Base-by-base conservation (phyloP, 1,140 invertebrate species). In the Euwallacea fornicatus region DNA sequence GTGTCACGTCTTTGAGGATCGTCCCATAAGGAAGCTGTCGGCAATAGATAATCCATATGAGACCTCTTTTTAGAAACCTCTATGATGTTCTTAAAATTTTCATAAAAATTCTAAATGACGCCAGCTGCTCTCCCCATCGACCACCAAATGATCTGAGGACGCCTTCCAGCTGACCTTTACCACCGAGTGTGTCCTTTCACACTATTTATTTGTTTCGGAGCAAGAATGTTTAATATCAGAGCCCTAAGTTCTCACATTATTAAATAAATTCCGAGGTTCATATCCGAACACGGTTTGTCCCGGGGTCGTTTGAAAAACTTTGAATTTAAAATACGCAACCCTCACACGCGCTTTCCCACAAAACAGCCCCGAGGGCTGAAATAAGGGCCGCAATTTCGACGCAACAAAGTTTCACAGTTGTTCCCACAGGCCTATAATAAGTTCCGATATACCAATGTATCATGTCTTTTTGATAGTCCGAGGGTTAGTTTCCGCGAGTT, bases 401-500 rank as follows among this genome's bases (percentile, higher is more conserved):
- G 70, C 64, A 76, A 68, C 68, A 71, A 70, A 74, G 68, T 76
- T 71, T 71, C 54, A 21, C 69, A 33, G 47, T 33, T 46, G 69
- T 76, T 79, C 77, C 79, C 80, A 65, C 70, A 73, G 78, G 78
- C 78, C 80, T 78, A 80, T 80, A 79, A 80, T 78, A 80, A 81
- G 78, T 81, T 81, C 78, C 78, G 77, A 79, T 80, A 33, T 33
- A 80, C 74, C 78, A 75, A 80, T 80, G 79, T 80, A 80, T 80
- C 78, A 80, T 79, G 78, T 75, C 75, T 66, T 43, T 33, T 33
- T 11, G 6, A 42, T 61, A 61, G 42, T 41, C 59, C 42, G 41
- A 11, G 55, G 8, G 16, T 58, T 7, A 16, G 21, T 33, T 33
- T 33, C 21, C 21, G 21, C 21, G 21, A 33, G 21, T 33, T 33